Conservation (phyloP, 2,113 vertebrate species). For the Balaeniceps rex region DNA sequence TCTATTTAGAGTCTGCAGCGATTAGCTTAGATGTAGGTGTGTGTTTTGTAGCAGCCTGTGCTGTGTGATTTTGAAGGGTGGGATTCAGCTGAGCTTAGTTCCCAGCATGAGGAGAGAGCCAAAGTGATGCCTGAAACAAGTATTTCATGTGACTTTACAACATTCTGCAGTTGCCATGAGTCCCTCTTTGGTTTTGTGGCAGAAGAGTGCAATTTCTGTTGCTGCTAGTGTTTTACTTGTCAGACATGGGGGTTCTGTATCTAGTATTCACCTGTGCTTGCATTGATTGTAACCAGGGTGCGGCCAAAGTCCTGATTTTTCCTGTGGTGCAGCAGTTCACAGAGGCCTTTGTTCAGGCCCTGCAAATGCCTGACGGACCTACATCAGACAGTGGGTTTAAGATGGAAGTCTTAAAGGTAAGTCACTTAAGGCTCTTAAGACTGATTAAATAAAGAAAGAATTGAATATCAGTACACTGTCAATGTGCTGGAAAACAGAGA, state of each 20-base stretch:
- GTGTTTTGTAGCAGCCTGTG: neutral
- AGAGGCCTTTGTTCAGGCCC: constrained; percentile 93
- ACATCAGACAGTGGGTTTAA: constrained; percentile 95
- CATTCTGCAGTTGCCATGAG: neutral
- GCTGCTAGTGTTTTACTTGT: neutral
- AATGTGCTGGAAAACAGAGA: neutral
- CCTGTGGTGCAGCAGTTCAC: constrained; percentile 98
- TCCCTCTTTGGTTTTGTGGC: neutral
- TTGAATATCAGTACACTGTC: neutral
- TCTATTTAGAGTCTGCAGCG: neutral
- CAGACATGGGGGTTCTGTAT: neutral
- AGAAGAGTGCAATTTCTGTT: neutral
- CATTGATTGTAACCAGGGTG: constrained; percentile 78
- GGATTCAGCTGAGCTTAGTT: neutral
- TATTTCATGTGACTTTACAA: neutral
- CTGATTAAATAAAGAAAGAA: neutral
- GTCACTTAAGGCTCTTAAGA: neutral
- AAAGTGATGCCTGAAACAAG: neutral
- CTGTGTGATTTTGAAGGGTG: neutral
- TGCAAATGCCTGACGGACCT: constrained; percentile 94
- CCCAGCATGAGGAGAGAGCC: neutral
- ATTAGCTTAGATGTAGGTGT: neutral
- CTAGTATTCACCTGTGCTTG: neutral
- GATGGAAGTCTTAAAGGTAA: constrained; percentile 97
- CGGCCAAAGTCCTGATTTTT: constrained; percentile 93